Base-by-base conservation (phyloP, 2,113 vertebrate genomes). In the Podarcis cretensis region DNA sequence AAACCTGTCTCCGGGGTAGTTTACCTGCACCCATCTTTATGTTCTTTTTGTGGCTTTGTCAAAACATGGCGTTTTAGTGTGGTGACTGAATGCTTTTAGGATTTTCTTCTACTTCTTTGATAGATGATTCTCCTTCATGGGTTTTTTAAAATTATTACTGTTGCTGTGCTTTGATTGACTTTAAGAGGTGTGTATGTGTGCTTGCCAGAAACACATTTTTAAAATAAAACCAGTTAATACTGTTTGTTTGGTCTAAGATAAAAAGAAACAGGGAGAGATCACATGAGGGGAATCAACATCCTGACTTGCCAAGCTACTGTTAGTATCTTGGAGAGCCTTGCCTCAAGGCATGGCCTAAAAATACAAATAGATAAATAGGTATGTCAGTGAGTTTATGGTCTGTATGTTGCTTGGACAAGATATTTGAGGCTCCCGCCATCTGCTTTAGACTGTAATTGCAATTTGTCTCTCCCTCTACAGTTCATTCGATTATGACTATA, bases 401-500 rank as follows among this genome's bases (percentile, higher is more conserved):
- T 40, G 85, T 3, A 71, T 90, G 68, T 80, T 94, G 81, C n/a
- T 83, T 93, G 89, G 81, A 90, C 16, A 86, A 40, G 23, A 68
- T 85, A 91, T 96, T 94, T 94, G 90, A 85, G 65, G 73, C 80
- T 90, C n/a, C 89, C 83, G 91, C 91, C 93, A 89, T 90, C 89
- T 92, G 81, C 87, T 48, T 90, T 92, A 87, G 90, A 93, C 87
- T 88, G 57, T 86, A 94, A 90, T 92, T 94, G 90, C 90, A 90
- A 94, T 68, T 85, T 85, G 68, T 48, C 68, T 75, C 20, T 9
- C 6, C 87, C 91, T 89, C 90, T 89, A 74, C 81, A 88, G 90
- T 92, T 95, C 91, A 20, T 94, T 94, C 94, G 92, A 87, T 94
- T 95, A 92, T 92, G 92, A 92, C 94, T 93, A 86, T 93, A 82